phyloP scores from a whole-genome alignment of 2,888 invertebrate species.

The Mythimna ferrago region DNA sequence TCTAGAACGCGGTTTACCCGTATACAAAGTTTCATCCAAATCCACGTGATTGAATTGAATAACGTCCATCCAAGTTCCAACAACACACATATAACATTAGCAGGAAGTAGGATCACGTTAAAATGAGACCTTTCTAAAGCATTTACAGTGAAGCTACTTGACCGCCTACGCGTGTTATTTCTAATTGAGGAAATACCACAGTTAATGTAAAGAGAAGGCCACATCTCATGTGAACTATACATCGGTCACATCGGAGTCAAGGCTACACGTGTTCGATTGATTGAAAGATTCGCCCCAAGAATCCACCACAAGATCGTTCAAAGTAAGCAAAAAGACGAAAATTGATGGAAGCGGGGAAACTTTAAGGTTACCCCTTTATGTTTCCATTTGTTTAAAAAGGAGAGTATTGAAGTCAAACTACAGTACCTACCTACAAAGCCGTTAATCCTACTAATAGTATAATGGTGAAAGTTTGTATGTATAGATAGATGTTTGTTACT shows the following conservation, averaged over 20 bases:
- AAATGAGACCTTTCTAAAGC: neutral
- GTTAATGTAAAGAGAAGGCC: neutral
- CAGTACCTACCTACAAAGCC: neutral
- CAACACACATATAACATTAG: neutral
- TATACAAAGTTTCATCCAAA: neutral
- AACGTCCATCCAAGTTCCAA: neutral
- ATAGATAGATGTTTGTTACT: too few species aligned
- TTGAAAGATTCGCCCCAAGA: neutral
- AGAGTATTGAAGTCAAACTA: conserved; percentile 11
- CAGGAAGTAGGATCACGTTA: neutral
- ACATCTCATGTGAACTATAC: conserved; percentile 1
- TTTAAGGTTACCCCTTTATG: too few species aligned
- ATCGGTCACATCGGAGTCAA: neutral
- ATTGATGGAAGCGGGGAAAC: neutral
- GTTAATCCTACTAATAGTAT: neutral
- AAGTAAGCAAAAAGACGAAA: conserved; percentile 5
- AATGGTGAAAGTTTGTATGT: too few species aligned
- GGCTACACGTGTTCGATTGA: conserved; percentile 11
- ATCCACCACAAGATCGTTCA: neutral
- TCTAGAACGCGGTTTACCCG: neutral
- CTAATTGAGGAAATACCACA: neutral
- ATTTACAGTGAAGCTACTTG: neutral
- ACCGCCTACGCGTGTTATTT: conserved; percentile 3
- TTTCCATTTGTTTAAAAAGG: conserved; percentile 1
- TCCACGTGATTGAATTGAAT: neutral